A percentile compares a stretch with the other conserved stretches of the same genome.
Evolutionary conservation across 2,888 invertebrate species (phyloP).

Genomic region (Thymelicus acteon): DNA sequence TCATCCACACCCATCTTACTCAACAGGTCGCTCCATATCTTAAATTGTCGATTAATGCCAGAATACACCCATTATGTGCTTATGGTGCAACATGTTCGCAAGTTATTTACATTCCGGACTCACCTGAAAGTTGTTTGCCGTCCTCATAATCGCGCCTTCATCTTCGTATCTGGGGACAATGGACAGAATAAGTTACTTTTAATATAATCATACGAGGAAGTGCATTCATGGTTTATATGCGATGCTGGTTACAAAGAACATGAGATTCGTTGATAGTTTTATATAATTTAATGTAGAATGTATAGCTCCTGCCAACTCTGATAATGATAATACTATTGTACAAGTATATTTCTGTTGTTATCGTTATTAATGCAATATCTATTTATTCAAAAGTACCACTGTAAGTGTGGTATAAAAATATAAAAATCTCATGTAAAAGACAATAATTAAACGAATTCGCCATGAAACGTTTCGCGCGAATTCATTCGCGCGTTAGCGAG

Average conservation of each 20-base stretch:
- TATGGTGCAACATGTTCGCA: slow-evolving; percentile 52
- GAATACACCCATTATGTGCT: slow-evolving; percentile 60
- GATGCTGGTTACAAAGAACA: slow-evolving; percentile 8
- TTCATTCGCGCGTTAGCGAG: no score
- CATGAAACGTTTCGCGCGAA: no score
- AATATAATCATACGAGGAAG: slow-evolving; percentile 9
- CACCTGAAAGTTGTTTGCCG: slow-evolving; percentile 67
- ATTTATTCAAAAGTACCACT: not conserved
- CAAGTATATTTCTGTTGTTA: not conserved
- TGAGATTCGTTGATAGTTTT: slow-evolving; percentile 1
- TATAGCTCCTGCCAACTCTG: not conserved
- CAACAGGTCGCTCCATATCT: slow-evolving; percentile 54
- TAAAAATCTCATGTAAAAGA: no score
- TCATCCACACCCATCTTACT: slow-evolving; percentile 48
- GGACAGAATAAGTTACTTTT: slow-evolving; percentile 45
- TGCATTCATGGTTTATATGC: slow-evolving; percentile 2
- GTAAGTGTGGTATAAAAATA: no score
- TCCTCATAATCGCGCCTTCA: slow-evolving; percentile 74
- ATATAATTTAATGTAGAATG: not conserved
- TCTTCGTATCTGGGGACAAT: slow-evolving; percentile 71
- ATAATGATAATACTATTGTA: not conserved
- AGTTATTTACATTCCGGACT: slow-evolving; percentile 65
- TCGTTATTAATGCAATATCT: not conserved
- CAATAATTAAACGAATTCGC: no score
- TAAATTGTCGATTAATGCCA: slow-evolving; percentile 62